phyloP scores from a whole-genome alignment of 1,140 invertebrate genomes.

The Megalonaias nervosa region DNA sequence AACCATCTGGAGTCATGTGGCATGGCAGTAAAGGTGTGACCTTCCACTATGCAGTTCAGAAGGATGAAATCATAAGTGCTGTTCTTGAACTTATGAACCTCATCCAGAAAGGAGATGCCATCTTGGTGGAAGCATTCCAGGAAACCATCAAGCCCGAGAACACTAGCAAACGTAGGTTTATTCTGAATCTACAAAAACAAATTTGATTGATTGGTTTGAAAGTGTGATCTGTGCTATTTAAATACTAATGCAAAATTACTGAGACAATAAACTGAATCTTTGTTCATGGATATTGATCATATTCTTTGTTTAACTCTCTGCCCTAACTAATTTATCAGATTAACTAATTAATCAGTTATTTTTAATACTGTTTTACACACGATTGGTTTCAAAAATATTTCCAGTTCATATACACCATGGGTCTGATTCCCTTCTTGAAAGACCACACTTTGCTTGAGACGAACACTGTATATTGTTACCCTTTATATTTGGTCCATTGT shows the following conservation, averaged over 20 bases:
- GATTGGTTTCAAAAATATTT: not conserved
- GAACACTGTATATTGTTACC: no score
- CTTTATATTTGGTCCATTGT: no score
- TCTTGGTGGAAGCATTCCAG: conserved; percentile 46
- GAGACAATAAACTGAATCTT: not conserved
- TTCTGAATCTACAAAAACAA: not conserved
- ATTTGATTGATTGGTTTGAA: not conserved
- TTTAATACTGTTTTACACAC: no score
- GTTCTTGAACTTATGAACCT: conserved; percentile 24
- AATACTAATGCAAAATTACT: not conserved
- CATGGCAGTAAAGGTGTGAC: conserved; percentile 46
- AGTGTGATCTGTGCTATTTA: not conserved
- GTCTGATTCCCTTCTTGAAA: not conserved
- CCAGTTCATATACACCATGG: not conserved
- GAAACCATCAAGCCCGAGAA: conserved; percentile 1
- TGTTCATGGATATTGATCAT: no score
- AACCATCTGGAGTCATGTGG: conserved; percentile 49
- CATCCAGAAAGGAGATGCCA: conserved; percentile 32
- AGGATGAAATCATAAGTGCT: conserved; percentile 24
- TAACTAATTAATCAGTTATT: no score
- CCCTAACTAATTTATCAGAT: no score
- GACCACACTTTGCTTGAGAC: no score
- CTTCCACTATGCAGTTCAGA: conserved; percentile 32
- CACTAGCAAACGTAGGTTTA: not conserved
- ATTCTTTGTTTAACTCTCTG: no score